Evolutionary conservation across 2,888 invertebrate species (phyloP), one percentile per base, ranked within the genome.

Genomic region (Drosophila nr. fundita): DNA sequence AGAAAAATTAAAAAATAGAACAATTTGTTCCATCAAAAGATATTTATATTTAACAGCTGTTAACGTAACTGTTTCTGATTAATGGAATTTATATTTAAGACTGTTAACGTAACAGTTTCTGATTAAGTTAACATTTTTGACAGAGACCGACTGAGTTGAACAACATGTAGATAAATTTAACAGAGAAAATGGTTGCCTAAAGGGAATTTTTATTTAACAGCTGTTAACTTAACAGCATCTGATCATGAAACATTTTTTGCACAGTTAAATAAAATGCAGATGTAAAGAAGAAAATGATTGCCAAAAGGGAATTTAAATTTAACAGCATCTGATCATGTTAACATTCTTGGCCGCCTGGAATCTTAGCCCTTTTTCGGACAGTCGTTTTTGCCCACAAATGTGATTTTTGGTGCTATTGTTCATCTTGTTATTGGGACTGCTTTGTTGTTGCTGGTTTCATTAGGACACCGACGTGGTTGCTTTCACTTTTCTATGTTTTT

Each of bases 371-470:
- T 21, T 21, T 21, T 45, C 1, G 7, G 15, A 7, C 36, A 7
- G 18, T 2, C 36, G 3, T 29, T 11, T 48, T 15, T 8, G 49
- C 10, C 3, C 0, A 29, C 11, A 29, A 29, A 50, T 2, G 7
- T 29, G n/a, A 11, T 6, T 6, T 29, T n/a, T 18, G 10, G 30
- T 29, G 3, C 21, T 42, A 57, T 21, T 21, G 57, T 48, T 1
- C 21, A 1, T n/a, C 10, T 34, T 34, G 40, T 29, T 4, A 29
- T 36, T 38, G 60, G 60, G 40, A 15, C 34, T 15, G 48, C 36
- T 49, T 13, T 57, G 34, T 63, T 53, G 48, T 68, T 73, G 61
- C 66, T 67, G 74, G 60, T 69, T 40, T 72, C 68, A 75, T 84
- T 67, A 80, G 73, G 80, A 67, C 48, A 61, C 45, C 60, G 45